A percentile compares a stretch with the other conserved stretches of the same genome.
These are phyloP conservation scores for Drosophila littoralis DNA, from an alignment of 1,140 invertebrate genomes.

Conservation along the genomic window DNA sequence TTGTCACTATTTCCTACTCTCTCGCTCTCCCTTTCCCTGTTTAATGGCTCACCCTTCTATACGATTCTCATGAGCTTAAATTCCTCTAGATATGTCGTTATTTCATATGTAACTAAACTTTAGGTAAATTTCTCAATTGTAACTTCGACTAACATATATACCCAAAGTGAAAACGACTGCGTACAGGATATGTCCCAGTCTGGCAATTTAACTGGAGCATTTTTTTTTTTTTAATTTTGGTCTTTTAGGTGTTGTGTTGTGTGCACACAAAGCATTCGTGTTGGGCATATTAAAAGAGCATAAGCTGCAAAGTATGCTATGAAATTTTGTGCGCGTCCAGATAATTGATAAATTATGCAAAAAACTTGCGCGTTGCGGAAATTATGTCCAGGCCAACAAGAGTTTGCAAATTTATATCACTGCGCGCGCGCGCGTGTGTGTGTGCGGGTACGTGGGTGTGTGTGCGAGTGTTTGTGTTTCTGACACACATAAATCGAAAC, in stretches of 20 bases:
- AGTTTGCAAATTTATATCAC: slow-evolving; percentile 8
- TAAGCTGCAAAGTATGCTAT: slow-evolving; percentile 50
- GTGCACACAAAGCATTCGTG: slow-evolving; percentile 16
- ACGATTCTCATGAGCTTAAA: no score
- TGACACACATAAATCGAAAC: slow-evolving; percentile 24
- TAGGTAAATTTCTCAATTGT: no score
- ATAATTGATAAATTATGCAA: slow-evolving; percentile 48
- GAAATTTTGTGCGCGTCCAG: slow-evolving; percentile 37
- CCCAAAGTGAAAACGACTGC: no score
- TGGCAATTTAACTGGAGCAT: not conserved
- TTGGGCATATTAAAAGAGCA: slow-evolving; percentile 28
- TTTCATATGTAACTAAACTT: no score
- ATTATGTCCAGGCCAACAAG: slow-evolving; percentile 6
- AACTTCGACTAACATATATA: no score
- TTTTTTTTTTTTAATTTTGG: not conserved
- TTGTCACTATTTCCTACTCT: no score
- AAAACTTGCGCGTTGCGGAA: slow-evolving; percentile 9
- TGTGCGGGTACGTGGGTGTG: not conserved
- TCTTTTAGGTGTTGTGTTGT: not conserved
- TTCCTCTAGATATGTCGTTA: no score
- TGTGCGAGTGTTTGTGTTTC: not conserved
- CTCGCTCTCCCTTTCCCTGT: no score
- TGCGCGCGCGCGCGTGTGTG: not conserved
- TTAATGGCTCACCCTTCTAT: no score
- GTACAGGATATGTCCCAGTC: not conserved